These are phyloP conservation scores for Phycodurus eques DNA, from an alignment of 2,113 vertebrate genomes.

Conservation along the genomic window DNA sequence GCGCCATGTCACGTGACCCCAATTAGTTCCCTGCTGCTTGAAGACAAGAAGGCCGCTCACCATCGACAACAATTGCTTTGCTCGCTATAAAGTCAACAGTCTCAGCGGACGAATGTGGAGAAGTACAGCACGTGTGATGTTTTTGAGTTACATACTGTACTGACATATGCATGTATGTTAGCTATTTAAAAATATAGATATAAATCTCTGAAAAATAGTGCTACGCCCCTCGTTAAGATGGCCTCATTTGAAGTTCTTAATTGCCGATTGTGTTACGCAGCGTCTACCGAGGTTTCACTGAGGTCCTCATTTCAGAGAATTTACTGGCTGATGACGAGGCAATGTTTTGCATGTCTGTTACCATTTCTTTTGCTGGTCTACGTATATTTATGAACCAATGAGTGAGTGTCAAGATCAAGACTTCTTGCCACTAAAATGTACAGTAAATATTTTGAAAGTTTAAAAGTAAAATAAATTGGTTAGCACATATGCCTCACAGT, in stretches of 20 bases:
- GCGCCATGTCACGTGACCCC: constrained; percentile 1
- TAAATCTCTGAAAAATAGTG: not conserved
- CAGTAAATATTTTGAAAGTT: too few species aligned
- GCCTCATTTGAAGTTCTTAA: not conserved
- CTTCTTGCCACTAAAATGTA: too few species aligned
- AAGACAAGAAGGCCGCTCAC: constrained; percentile 7
- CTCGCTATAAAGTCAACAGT: not conserved
- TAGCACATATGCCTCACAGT: too few species aligned
- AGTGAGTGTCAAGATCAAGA: not conserved
- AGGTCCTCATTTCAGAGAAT: too few species aligned
- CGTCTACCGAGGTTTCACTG: not conserved
- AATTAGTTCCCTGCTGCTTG: constrained; percentile 2
- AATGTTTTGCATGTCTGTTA: not conserved
- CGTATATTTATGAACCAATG: not conserved
- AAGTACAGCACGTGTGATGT: not conserved
- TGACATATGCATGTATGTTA: not conserved
- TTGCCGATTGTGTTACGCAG: not conserved
- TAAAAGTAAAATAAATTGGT: too few species aligned
- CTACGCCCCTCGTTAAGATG: not conserved
- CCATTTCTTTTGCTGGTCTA: not conserved
- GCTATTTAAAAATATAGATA: not conserved
- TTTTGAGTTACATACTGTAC: not conserved
- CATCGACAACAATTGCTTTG: constrained; percentile 24
- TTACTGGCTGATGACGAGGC: not conserved
- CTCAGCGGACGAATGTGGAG: constrained; percentile 3